These are phyloP conservation scores for Drosophila eohydei DNA, from an alignment of 2,888 invertebrate genomes.

Conservation along the genomic window DNA sequence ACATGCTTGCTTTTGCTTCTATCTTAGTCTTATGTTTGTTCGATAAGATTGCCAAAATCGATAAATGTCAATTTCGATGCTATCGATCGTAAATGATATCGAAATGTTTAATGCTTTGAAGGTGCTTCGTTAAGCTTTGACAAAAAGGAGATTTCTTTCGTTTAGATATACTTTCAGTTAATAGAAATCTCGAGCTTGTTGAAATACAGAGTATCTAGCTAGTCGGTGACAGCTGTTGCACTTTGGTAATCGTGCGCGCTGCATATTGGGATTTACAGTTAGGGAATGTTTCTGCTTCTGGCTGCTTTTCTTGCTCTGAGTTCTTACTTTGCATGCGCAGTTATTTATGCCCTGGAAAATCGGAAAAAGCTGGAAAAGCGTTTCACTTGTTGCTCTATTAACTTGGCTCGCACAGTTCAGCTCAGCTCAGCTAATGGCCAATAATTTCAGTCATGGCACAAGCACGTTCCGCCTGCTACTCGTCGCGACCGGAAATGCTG, in stretches of 20 bases:
- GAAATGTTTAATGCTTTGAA: too few relatives aligned
- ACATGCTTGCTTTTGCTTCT: neutral
- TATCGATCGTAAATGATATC: neutral
- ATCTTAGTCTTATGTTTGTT: neutral
- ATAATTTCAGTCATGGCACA: slow-evolving; percentile 45
- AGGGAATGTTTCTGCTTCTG: slow-evolving; percentile 39
- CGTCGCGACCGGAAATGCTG: slow-evolving; percentile 51
- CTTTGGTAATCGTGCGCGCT: neutral
- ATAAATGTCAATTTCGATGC: neutral
- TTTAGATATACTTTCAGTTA: too few relatives aligned
- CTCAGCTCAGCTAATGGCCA: slow-evolving; percentile 41
- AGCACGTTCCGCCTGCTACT: slow-evolving; percentile 40
- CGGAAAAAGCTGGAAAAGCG: slow-evolving; percentile 28
- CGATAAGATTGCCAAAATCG: neutral
- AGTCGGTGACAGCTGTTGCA: neutral
- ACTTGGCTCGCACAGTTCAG: slow-evolving; percentile 41
- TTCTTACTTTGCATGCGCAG: slow-evolving; percentile 70
- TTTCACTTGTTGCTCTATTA: slow-evolving; percentile 74
- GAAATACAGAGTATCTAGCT: neutral
- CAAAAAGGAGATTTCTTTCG: too few relatives aligned
- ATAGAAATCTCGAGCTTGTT: neutral
- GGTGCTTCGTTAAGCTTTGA: too few relatives aligned
- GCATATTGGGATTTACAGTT: slow-evolving; percentile 53
- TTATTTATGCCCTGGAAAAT: slow-evolving; percentile 48
- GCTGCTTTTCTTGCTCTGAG: slow-evolving; percentile 5